Base-by-base conservation (phyloP, 2,888 invertebrate species). In the Thysanoteuthis rhombus region DNA sequence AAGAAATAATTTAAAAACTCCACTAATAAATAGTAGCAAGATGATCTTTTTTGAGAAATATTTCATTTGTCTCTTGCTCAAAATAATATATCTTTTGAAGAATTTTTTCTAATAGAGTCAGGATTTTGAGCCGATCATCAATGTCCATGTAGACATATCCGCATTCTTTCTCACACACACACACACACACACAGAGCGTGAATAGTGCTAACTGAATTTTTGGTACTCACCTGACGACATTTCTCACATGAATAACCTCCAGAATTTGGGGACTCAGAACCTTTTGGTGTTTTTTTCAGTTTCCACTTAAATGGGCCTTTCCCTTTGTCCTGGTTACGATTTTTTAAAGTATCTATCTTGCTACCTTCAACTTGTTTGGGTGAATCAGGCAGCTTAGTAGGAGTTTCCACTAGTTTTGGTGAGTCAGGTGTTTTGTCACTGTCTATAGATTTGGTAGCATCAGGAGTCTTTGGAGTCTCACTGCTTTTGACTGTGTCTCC, bases 271-370 rank as follows among this genome's bases (percentile, higher is more conserved):
- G 42, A 45, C 12, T 92, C 92, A 3, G 92, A n/a, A 45, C 45
- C 45, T 45, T 92, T 40, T 4, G 39, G 19, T 10, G 40, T 92
- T 40, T 92, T 92, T n/a, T 45, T 45, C 92, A 40, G 40, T 92
- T 92, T 92, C 92, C 92, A 92, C 28, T 92, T 92, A 92, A 92
- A 92, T 40, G 92, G 25, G 22, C 92, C n/a, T 42, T 92, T 92
- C 12, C 92, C 45, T 40, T 92, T 92, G n/a, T 92, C 92, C 25
- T 19, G 40, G 10, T 16, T 92, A 40, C 92, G 92, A 42, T n/a
- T 40, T 42, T 92, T 92, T 45, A n/a, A 45, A 45, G n/a, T 32
- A 12, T 92, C 92, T n/a, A 38, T 32, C 28, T 45, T 92, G 92
- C 10, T 92, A 5, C 45, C 92, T n/a, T 92, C 90, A 22, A 22